Evolutionary conservation across 2,113 vertebrate species (phyloP), one percentile per base, ranked within the genome.

Genomic region (Serinus canaria): DNA sequence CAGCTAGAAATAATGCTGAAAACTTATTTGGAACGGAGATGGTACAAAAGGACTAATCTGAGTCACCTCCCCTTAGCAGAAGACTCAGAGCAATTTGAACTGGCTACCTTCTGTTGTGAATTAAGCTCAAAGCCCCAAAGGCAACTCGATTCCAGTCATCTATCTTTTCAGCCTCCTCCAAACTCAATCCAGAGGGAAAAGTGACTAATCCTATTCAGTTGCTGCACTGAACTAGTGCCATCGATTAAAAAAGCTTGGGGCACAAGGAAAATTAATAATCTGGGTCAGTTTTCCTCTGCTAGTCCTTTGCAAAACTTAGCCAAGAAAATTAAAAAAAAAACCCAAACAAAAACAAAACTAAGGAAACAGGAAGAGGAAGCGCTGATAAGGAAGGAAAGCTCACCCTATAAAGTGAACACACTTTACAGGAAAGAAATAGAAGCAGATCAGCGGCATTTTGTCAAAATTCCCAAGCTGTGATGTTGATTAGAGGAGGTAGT

Each of bases 51-150:
- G 18, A 84, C 83, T 92, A 75, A 94, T 95, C 77, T 30, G 22
- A 89, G 74, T 78, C 52, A 94, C 86, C 92, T 75, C 89, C 73
- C 69, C 64, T 77, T 52, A 90, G 76, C 41, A 89, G 69, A 41
- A 95, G 73, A 47, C 73, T 90, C 59, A 56, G 52, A 70, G 41
- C 14, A 1, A 81, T 95, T 92, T 92, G 80, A 94, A 81, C 79
- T 93, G 91, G 91, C 73, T 89, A 91, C 64, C 35, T 89, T 89
- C 94, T 91, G 83, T 33, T 78, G n/a, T 82, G 89, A 96, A 89
- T 94, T 95, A 92, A 97, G 56, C 76, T 79, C 87, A 89, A 93
- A 94, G 52, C 73, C 90, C 89, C 69, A 92, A 94, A 94, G 94
- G 73, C 89, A 91, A 94, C 92, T 81, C 1, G 0, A 13, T 90